These are phyloP conservation scores for Mus pahari DNA, from an alignment of 2,113 vertebrate genomes.

Conservation along the genomic window DNA sequence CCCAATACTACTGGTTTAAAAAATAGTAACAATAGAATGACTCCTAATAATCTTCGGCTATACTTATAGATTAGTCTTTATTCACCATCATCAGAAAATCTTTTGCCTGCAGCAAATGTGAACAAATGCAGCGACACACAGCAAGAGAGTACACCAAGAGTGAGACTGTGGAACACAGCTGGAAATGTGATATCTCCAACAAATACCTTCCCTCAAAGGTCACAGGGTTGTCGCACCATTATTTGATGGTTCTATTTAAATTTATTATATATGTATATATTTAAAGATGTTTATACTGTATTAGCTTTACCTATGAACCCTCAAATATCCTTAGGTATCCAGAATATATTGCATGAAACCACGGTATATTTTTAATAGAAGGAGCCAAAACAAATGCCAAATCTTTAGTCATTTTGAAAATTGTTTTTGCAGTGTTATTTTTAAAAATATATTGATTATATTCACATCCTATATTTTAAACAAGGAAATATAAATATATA, in stretches of 20 bases:
- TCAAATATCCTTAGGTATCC: neutral
- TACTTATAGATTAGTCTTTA: neutral
- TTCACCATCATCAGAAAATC: neutral
- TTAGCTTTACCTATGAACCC: neutral
- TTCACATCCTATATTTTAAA: neutral
- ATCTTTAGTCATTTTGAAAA: neutral
- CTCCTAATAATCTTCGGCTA: neutral
- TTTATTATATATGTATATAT: neutral
- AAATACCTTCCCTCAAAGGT: neutral
- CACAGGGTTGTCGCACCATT: neutral
- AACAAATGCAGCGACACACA: neutral
- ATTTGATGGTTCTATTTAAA: neutral
- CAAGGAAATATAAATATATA: neutral
- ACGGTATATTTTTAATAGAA: neutral
- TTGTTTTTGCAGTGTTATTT: neutral
- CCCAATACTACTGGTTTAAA: neutral
- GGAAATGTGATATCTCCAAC: neutral
- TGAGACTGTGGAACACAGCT: neutral
- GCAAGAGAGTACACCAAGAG: neutral
- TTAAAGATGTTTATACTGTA: neutral
- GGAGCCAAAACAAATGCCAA: neutral
- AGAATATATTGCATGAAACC: neutral
- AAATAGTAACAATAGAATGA: neutral
- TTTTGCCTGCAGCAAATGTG: neutral
- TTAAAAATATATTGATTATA: neutral